Base-by-base conservation (phyloP, 2,888 invertebrate genomes). In the Colostygia pectinataria region DNA sequence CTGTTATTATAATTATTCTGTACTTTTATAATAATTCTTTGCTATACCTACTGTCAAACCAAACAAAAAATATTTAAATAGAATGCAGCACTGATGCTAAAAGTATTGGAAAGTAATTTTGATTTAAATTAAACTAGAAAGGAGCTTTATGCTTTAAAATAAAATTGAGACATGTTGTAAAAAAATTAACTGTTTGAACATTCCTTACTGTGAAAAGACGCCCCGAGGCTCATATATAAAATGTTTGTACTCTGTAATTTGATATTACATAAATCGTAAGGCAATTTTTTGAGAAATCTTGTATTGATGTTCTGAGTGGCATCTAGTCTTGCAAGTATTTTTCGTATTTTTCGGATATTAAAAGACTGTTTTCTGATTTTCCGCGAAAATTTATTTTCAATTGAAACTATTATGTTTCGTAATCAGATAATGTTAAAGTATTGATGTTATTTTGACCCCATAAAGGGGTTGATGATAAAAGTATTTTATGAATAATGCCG, bases 321-420 rank as follows among this genome's bases (percentile, higher is more conserved):
- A 61, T 65, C 81, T 80, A 80, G 80, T 78, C 80, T 76, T 74
- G 72, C 63, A 71, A 75, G 74, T 80, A 77, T 71, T 75, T n/a
- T 74, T 61, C 64, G 63, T 61, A 61, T 31, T 46, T 74, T 76
- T 77, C 71, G 72, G 58, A 71, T 71, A 50, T 68, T 70, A 79
- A 71, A 83, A 87, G 87, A 87, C 86, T 87, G 87, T 77, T 76
- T 68, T 69, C 47, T 68, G 65, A 69, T 72, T 74, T 71, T 71
- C 65, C 70, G 55, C 65, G 66, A 56, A 57, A 57, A 57, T 28
- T 52, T 32, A 33, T 15, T 15, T 42, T 46, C 28, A 27, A 51
- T 42, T 38, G 42, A 48, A 53, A 49, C 40, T 50, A 18, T 46
- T 33, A 50, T 52, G 44, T 69, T 72, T 71, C 74, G 73, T 70